Evolutionary conservation across 2,797 vertebrate genomes (phyloP).

Genomic region (Pseudochirops corinnae): DNA sequence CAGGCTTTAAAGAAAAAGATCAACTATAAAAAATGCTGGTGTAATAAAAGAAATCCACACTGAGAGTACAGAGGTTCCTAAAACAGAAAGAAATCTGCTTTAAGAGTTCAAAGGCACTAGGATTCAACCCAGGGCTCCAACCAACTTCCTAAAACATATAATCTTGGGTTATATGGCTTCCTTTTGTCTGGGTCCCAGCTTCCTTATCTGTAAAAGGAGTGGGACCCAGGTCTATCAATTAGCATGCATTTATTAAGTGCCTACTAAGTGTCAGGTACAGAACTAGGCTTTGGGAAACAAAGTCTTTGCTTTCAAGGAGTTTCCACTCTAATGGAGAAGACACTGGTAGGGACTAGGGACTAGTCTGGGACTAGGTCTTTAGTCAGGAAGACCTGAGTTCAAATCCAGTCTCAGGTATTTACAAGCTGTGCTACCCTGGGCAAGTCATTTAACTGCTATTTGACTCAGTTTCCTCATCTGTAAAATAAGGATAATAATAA

Average conservation of each 20-base stretch:
- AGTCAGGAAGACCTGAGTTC: neutral
- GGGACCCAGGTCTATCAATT: neutral
- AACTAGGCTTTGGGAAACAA: neutral
- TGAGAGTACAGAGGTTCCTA: neutral
- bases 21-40: neutral
- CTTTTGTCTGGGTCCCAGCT: neutral
- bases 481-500: neutral
- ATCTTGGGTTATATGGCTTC: neutral
- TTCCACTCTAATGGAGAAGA: no score
- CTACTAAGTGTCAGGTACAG: neutral
- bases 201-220: neutral
- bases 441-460: neutral
- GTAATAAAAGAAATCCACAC: neutral
- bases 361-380: neutral
- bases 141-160: neutral
- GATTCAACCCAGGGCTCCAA: neutral
- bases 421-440: neutral
- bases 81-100: neutral
- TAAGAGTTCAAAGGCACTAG: neutral
- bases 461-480: neutral
- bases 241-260: neutral
- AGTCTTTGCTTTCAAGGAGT: no score
- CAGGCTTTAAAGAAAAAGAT: slow-evolving; percentile 1
- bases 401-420: neutral
- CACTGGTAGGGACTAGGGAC: neutral